Conservation (phyloP, 2,888 invertebrate species). For the Ommatoiulus sabulosus region DNA sequence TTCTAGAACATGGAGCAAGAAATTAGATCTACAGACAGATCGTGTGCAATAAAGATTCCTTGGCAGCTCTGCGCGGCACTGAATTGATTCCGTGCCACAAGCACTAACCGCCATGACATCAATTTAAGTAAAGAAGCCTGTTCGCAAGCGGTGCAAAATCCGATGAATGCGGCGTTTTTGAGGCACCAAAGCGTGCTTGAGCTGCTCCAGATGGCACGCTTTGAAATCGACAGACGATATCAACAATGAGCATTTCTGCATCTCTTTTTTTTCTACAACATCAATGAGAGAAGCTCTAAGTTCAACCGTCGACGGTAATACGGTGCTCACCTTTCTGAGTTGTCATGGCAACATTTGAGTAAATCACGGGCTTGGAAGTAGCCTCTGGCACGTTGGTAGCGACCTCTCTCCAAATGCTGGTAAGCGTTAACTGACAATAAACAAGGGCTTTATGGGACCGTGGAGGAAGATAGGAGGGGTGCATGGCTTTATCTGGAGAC, state of each 20-base stretch:
- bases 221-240: not conserved
- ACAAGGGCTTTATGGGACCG: constrained; percentile 9
- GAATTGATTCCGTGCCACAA: no score
- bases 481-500: not conserved
- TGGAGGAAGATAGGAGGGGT: not conserved
- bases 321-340: not conserved
- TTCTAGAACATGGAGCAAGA: no score
- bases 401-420: constrained; percentile 3
- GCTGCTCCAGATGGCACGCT: not conserved
- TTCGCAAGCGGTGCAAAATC: not conserved
- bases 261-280: not conserved
- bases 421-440: constrained; percentile 36
- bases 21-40: no score
- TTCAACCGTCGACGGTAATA: constrained; percentile 3
- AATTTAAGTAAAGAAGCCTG: not conserved
- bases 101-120: not conserved
- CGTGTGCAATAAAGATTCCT: no score
- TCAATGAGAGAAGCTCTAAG: not conserved
- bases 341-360: constrained; percentile 31
- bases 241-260: constrained; percentile 23
- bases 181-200: not conserved
- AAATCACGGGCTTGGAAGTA: constrained; percentile 1
- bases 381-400: constrained; percentile 7
- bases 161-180: not conserved
- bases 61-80: no score